Conservation (phyloP, 2,797 vertebrate genomes). For the Petrocephalus sullivani region DNA sequence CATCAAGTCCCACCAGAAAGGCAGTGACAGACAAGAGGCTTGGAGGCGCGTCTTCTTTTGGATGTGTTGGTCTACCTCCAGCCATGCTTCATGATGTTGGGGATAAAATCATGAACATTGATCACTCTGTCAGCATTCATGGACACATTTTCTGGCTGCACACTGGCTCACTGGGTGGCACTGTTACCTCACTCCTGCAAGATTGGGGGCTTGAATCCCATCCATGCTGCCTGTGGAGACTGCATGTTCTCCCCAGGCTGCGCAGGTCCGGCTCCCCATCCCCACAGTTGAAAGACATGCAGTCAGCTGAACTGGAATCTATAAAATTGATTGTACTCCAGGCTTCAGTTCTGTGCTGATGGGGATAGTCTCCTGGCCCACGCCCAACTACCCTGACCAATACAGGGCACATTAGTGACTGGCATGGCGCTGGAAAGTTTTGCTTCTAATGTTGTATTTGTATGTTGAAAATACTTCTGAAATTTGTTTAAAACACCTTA, state of each 20-base stretch:
- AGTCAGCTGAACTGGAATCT: neutral
- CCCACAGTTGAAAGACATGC: neutral
- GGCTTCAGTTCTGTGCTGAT: neutral
- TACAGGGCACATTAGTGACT: neutral
- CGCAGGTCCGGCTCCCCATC: neutral
- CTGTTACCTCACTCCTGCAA: neutral
- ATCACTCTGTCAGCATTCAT: neutral
- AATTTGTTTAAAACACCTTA: neutral
- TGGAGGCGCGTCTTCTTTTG: neutral
- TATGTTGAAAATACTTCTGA: neutral
- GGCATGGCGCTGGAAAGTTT: neutral
- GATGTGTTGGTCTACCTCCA: neutral
- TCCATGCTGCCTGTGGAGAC: neutral
- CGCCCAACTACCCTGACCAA: neutral
- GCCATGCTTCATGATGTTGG: neutral
- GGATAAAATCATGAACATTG: neutral
- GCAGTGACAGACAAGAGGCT: neutral
- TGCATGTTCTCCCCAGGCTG: neutral
- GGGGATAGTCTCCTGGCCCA: neutral
- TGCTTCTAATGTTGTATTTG: neutral
- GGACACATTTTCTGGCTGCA: neutral
- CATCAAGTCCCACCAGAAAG: neutral
- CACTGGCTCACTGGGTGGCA: neutral
- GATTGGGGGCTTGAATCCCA: neutral
- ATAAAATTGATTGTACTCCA: neutral